These are phyloP conservation scores for Arvicola amphibius DNA, from an alignment of 2,797 vertebrate genomes.

Conservation along the genomic window DNA sequence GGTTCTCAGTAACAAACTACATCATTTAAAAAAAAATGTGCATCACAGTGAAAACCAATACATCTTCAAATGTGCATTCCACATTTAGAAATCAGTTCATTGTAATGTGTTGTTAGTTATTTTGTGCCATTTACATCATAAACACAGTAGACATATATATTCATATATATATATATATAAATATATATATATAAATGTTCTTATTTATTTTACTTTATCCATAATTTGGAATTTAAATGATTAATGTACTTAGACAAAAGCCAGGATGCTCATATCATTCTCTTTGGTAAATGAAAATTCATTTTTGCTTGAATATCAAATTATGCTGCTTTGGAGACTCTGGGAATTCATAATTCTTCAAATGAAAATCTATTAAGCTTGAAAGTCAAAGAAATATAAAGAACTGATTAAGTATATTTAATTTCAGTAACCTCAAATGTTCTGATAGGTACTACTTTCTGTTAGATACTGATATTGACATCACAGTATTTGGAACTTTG, in stretches of 20 bases:
- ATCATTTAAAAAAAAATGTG: not conserved
- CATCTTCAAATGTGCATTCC: not conserved
- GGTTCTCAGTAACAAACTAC: not conserved
- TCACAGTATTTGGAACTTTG: not conserved
- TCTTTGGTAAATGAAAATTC: conserved; percentile 72
- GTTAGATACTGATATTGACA: not conserved
- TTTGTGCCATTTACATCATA: not conserved
- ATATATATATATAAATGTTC: not conserved
- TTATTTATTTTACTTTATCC: conserved; percentile 48
- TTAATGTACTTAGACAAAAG: conserved; percentile 65
- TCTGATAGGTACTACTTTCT: conserved; percentile 39
- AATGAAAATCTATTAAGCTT: conserved; percentile 77
- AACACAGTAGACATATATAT: not conserved
- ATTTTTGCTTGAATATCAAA: conserved; percentile 77
- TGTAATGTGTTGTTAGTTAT: not conserved
- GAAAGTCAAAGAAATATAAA: not conserved
- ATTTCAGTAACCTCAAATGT: conserved; percentile 55
- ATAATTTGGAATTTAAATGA: conserved; percentile 60
- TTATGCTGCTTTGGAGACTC: conserved; percentile 60
- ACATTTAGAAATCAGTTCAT: not conserved
- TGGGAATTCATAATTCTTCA: conserved; percentile 73
- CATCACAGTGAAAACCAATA: conserved; percentile 12
- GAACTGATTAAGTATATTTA: not conserved
- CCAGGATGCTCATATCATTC: conserved; percentile 62
- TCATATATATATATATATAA: not conserved